These are phyloP conservation scores for Herpailurus yagouaroundi DNA, from an alignment of 2,113 vertebrate genomes.

Conservation along the genomic window DNA sequence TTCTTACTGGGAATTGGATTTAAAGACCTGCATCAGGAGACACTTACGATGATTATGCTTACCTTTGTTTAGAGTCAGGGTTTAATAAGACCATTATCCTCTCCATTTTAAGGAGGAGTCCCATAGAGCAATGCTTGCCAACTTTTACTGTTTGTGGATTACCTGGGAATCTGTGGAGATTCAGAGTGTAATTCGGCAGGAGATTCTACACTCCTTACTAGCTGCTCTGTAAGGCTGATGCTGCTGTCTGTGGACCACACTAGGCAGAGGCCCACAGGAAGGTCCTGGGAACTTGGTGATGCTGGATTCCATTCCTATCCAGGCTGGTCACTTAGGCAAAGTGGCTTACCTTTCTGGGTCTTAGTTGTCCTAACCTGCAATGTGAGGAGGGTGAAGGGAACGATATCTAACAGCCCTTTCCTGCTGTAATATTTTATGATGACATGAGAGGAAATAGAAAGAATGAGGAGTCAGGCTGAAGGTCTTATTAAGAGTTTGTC, in stretches of 20 bases:
- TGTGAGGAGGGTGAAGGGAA: background rate
- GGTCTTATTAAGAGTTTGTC: background rate
- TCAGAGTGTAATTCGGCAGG: background rate
- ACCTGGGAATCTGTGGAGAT: background rate
- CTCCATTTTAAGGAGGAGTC: background rate
- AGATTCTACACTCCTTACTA: background rate
- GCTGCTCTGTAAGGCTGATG: background rate
- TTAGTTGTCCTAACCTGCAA: background rate
- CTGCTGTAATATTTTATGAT: background rate
- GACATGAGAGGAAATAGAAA: background rate
- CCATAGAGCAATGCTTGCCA: background rate
- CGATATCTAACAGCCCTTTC: background rate
- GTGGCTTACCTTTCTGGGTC: background rate
- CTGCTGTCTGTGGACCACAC: background rate
- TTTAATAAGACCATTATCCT: background rate
- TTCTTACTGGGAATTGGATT: background rate
- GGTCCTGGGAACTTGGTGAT: background rate
- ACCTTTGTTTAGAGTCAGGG: background rate
- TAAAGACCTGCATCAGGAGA: background rate
- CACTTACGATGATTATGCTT: background rate
- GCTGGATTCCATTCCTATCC: background rate
- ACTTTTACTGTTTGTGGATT: background rate
- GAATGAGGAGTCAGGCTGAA: background rate
- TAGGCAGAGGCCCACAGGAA: background rate
- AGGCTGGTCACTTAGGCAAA: background rate